These are phyloP conservation scores for Drosophila ironensis DNA, from an alignment of 1,140 invertebrate species.

Conservation along the genomic window DNA sequence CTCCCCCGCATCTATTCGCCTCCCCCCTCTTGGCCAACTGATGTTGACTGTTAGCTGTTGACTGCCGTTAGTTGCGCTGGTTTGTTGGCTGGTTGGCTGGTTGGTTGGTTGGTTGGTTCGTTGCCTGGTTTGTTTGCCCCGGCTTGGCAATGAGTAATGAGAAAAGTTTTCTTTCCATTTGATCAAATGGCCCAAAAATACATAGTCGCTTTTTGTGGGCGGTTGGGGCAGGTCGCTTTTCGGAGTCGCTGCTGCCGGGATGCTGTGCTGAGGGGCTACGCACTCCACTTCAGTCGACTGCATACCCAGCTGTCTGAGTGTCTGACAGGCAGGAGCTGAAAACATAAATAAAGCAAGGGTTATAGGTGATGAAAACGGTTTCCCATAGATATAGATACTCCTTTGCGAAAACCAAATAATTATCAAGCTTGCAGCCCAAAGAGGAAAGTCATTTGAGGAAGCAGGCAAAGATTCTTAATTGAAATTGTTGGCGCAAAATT, in stretches of 20 bases:
- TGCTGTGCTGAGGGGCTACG: constrained; percentile 44
- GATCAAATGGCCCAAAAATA: constrained; percentile 76
- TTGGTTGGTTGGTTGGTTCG: constrained; percentile 32
- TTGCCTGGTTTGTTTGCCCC: constrained; percentile 58
- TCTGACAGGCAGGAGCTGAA: constrained; percentile 17
- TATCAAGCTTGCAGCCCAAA: constrained; percentile 9
- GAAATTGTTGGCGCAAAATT: neutral
- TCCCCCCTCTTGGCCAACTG: neutral
- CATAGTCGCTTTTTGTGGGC: constrained; percentile 48
- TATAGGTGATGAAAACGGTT: constrained; percentile 17
- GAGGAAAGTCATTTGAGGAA: neutral
- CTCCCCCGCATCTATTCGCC: neutral
- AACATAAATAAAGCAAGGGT: constrained; percentile 26
- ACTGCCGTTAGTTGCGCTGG: constrained; percentile 72
- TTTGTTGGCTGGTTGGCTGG: constrained; percentile 47
- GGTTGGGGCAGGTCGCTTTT: constrained; percentile 19
- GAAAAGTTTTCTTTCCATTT: constrained; percentile 79
- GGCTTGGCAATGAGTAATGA: constrained; percentile 77
- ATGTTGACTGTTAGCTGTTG: constrained; percentile 75
- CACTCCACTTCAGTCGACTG: no score
- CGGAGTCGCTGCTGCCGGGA: constrained; percentile 4
- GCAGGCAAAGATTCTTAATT: neutral
- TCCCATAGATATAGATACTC: neutral
- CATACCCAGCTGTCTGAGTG: constrained; percentile 48
- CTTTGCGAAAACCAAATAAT: constrained; percentile 15